Base-by-base conservation (phyloP, 2,797 vertebrate genomes). In the Monodelphis domestica region DNA sequence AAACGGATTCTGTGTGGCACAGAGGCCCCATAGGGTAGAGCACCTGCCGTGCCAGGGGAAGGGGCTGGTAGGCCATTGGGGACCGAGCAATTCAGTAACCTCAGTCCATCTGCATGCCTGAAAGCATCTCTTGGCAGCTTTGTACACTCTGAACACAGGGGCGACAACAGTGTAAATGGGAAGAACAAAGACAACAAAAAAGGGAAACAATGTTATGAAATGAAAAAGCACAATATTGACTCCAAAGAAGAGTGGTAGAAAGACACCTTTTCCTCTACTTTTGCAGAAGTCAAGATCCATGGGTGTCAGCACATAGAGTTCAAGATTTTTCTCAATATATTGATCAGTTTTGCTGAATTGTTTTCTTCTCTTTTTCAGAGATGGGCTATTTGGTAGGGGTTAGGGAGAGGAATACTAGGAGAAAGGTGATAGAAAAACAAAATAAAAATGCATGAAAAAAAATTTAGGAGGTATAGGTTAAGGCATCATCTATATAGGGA, bases 111-210 rank as follows among this genome's bases (percentile, higher is more conserved):
- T 63, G 12, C 5, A 11, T 14, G 12, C 5, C 93, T 90, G 0
- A 91, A 93, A 88, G 33, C 50, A 78, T 38, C 88, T 91, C 45
- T 95, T 95, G 93, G n/a, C 78, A 63, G 4, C 89, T 33, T 53
- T 92, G 0, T 90, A 90, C 90, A n/a, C n/a, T n/a, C n/a, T n/a
- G n/a, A n/a, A n/a, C n/a, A n/a, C n/a, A n/a, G n/a, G n/a, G n/a
- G n/a, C 5, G 30, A 15, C 30, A 26, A 33, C 57, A 63, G 1
- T 63, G 1, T 15, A 1, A 29, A 12, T 57, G 28, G 56, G 28
- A 70, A 70, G 33, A 17, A 38, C n/a, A 70, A 29, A 1, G 9
- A 38, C 70, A n/a, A 45, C 70, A 45, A 24, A 78, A 70, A 6
- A 38, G 14, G 5, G 14, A n/a, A 45, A 38, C 3, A 45, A 26